Conservation (phyloP, 2,888 invertebrate species). For the Acleris sparsana region DNA sequence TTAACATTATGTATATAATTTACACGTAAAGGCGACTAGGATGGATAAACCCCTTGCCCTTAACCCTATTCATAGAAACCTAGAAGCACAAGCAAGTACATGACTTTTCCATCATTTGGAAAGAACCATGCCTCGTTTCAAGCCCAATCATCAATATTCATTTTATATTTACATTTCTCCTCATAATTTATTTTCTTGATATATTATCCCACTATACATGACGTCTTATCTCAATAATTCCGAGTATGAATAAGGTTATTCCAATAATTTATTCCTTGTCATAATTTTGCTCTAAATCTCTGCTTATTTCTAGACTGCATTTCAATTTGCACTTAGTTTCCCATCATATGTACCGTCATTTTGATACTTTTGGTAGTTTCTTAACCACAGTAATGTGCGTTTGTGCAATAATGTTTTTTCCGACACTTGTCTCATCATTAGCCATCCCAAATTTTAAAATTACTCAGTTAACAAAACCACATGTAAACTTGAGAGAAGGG, state of each 20-base stretch:
- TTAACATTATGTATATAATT: constrained; percentile 58
- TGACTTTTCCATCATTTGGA: constrained; percentile 4
- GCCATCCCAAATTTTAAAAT: no score
- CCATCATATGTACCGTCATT: not conserved
- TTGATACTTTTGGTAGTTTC: not conserved
- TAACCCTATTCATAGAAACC: constrained; percentile 15
- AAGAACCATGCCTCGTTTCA: constrained; percentile 4
- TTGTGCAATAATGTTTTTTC: no score
- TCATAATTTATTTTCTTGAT: constrained; percentile 12
- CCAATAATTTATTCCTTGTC: constrained; percentile 18
- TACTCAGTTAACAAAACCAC: no score
- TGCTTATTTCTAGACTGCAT: not conserved
- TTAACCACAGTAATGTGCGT: not conserved
- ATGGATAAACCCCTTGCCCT: constrained; percentile 8
- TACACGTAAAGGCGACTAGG: constrained; percentile 18
- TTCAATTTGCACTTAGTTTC: not conserved
- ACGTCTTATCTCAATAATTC: constrained; percentile 18
- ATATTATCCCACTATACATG: constrained; percentile 18
- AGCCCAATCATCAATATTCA: constrained; percentile 1
- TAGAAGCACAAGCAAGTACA: constrained; percentile 30
- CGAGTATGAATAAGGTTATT: constrained; percentile 18
- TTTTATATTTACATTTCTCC: constrained; percentile 9
- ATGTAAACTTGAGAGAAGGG: no score
- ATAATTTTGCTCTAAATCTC: constrained; percentile 12
- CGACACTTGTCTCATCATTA: no score